phyloP scores from a whole-genome alignment of 2,113 vertebrate genomes.

The Indri indri region DNA sequence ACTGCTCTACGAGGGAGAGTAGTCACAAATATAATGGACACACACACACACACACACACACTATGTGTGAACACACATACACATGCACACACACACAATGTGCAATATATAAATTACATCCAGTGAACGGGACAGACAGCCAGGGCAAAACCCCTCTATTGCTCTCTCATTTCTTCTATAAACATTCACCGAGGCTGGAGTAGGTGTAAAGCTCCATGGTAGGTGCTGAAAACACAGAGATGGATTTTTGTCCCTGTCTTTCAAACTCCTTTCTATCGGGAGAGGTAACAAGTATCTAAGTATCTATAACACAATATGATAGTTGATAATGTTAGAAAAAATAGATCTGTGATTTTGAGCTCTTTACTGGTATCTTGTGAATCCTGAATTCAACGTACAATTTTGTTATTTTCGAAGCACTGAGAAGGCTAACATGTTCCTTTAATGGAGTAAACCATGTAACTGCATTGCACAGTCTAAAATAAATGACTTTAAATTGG shows the following conservation, averaged over 20 bases:
- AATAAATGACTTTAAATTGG: slow-evolving; percentile 4
- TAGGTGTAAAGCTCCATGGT: background rate
- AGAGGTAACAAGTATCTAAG: background rate
- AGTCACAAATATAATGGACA: background rate
- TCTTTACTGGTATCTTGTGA: background rate
- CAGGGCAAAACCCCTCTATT: background rate
- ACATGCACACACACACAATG: background rate
- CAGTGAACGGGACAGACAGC: background rate
- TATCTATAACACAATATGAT: background rate
- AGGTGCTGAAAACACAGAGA: background rate
- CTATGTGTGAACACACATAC: background rate
- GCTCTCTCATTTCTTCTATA: background rate
- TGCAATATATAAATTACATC: background rate
- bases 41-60: background rate
- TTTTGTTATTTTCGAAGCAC: background rate
- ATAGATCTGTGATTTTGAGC: slow-evolving; percentile 7
- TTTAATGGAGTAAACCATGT: background rate
- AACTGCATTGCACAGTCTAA: background rate
- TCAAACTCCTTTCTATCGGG: background rate
- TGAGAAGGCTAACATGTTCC: background rate
- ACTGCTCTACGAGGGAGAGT: background rate
- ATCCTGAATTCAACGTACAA: background rate
- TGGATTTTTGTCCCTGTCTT: background rate
- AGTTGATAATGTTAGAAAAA: background rate
- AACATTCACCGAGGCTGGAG: background rate